Evolutionary conservation across 2,888 invertebrate genomes (phyloP), one percentile per base, ranked within the genome.

Genomic region (Ditylenchus weischeri): DNA sequence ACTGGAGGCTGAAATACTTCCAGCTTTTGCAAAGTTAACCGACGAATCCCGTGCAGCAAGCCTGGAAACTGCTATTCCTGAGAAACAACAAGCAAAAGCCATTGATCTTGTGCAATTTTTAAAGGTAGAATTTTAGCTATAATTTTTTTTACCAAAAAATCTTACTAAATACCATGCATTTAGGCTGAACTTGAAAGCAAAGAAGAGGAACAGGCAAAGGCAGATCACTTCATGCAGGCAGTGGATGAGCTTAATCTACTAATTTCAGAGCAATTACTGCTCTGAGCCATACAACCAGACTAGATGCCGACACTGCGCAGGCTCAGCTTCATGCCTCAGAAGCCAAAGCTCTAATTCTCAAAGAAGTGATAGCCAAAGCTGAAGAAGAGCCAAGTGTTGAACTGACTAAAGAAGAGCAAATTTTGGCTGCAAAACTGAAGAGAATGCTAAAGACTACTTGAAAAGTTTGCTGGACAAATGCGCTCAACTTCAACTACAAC

Each of bases 41-140:
- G 50, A 18, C 18, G 50, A 50, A 18, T 19, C 21, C 3, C n/a
- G n/a, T 19, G 21, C 18, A 18, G 50, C 50, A 18, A 21, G 50
- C 21, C 21, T 50, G 50, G 21, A 18, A 21, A 50, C 50, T 50
- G 21, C 21, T 50, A 21, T 21, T 50, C 5, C 50, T 19, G n/a
- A 50, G 6, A 50, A 50, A 21, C n/a, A 50, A 50, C n/a, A 19
- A 19, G 50, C 18, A 21, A 18, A 50, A 18, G 50, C 50, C 6
- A 21, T 21, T 21, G 21, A 50, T 19, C 50, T 50, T 21, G 18
- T 50, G 50, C n/a, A 50, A 19, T 19, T 19, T 50, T 19, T 50
- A 50, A 50, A 50, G 21, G 50, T 50, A 50, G 50, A 18, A 50
- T 50, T 50, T 50, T 50, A 50, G 21, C 50, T 18, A 50, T 50